phyloP scores from a whole-genome alignment of 1,140 invertebrate genomes.

The Oncopodura yosiiana region DNA sequence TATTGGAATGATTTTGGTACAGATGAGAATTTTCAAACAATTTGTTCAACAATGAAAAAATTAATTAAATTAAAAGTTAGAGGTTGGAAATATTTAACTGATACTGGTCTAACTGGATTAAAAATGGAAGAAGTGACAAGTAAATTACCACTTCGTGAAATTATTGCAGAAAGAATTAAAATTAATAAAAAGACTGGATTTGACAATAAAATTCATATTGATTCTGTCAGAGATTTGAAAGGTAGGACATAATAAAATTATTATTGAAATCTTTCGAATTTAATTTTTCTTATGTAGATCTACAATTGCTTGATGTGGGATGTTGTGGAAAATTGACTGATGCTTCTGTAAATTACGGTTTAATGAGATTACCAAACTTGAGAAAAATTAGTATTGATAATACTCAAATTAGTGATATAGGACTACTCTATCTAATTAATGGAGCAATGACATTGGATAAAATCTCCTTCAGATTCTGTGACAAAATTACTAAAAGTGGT shows the following conservation, averaged over 20 bases:
- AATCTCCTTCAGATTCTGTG: conserved; percentile 12
- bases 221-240: too few species aligned
- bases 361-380: neutral
- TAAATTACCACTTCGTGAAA: too few species aligned
- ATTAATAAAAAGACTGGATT: too few species aligned
- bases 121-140: conserved; percentile 1
- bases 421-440: neutral
- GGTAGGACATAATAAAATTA: too few species aligned
- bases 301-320: conserved; percentile 6
- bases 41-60: conserved; percentile 10
- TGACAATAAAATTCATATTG: too few species aligned
- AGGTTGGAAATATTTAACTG: conserved; percentile 17
- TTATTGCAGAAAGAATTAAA: too few species aligned
- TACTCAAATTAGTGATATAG: conserved; percentile 16
- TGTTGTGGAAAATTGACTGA: conserved; percentile 8
- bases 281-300: conserved; percentile 3
- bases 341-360: conserved; percentile 1
- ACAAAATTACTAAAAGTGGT: neutral
- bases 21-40: conserved; percentile 21
- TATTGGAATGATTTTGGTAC: conserved; percentile 19
- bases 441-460: conserved; percentile 12
- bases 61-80: conserved; percentile 10
- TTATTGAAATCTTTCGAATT: too few species aligned
- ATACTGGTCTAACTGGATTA: conserved; percentile 17
- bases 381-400: conserved; percentile 2